Percentiles rank a stretch among this genome's conserved stretches.
Conservation (phyloP, 2,113 vertebrate species). For the Gallinago jamesoni region DNA sequence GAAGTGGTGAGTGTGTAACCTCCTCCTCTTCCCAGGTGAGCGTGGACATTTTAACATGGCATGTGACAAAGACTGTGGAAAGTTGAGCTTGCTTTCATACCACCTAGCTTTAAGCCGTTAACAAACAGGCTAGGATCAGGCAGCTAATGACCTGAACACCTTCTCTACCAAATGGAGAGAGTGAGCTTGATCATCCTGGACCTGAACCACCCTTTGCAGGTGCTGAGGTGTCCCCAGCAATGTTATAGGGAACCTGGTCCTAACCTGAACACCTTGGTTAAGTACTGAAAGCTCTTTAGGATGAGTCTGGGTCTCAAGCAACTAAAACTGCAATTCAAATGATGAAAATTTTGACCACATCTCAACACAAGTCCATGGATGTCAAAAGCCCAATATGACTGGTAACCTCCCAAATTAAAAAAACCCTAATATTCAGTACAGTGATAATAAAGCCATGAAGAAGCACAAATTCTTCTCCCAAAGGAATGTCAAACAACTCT, state of each 20-base stretch:
- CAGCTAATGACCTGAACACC: background rate
- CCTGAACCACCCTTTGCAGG: background rate
- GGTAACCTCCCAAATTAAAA: background rate
- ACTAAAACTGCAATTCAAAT: background rate
- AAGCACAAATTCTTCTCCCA: background rate
- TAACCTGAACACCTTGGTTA: background rate
- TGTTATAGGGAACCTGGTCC: background rate
- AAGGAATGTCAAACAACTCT: background rate
- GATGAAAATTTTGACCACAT: background rate
- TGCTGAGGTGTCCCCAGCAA: background rate
- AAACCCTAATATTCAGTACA: background rate
- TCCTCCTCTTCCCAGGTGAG: background rate
- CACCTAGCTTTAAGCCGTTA: background rate
- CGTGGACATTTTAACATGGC: background rate
- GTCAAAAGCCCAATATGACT: background rate
- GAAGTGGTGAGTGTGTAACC: conserved; percentile 80
- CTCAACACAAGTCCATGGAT: background rate
- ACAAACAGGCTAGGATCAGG: background rate
- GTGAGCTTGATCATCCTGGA: background rate
- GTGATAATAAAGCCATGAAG: background rate
- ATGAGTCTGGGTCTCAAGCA: background rate
- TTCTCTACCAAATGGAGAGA: background rate
- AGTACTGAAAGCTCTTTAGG: background rate
- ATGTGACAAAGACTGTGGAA: background rate
- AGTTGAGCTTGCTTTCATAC: background rate